Conservation (phyloP, 1,140 invertebrate genomes). For the Coenobita brevimanus region DNA sequence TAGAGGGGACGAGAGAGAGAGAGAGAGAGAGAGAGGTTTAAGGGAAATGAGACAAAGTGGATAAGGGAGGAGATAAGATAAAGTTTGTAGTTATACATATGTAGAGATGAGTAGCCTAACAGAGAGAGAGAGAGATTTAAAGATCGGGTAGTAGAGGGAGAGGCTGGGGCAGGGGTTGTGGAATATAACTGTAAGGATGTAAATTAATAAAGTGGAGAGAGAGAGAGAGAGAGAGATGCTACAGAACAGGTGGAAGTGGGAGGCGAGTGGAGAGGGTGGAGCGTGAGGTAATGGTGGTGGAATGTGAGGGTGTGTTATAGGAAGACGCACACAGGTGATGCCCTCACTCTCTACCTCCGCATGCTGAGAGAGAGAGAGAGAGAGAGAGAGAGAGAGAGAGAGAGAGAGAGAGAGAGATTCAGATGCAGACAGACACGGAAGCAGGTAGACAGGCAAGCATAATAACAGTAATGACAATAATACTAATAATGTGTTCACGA, state of each 20-base stretch:
- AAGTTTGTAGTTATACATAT: too few relatives aligned
- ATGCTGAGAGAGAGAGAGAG: constrained; percentile 6
- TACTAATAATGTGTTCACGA: too few relatives aligned
- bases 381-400: not conserved
- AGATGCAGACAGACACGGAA: not conserved
- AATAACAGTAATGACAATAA: too few relatives aligned
- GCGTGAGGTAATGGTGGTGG: not conserved
- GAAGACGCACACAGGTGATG: not conserved
- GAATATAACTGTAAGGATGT: not conserved
- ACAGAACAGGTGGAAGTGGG: not conserved
- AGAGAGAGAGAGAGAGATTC: not conserved
- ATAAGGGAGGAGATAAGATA: too few relatives aligned
- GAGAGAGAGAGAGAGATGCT: constrained; percentile 21
- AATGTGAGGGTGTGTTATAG: not conserved
- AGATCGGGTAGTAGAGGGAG: not conserved
- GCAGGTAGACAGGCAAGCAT: too few relatives aligned
- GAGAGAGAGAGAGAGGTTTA: too few relatives aligned
- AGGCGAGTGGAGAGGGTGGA: not conserved
- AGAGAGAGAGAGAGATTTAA: not conserved
- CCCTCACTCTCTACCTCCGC: not conserved
- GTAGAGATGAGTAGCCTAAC: too few relatives aligned
- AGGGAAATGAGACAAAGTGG: too few relatives aligned
- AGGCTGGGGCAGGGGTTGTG: not conserved
- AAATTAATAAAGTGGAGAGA: not conserved
- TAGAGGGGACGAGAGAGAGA: too few relatives aligned